A percentile compares a stretch with the other conserved stretches of the same genome.
These are phyloP conservation scores for Thunnus thynnus DNA, from an alignment of 2,113 vertebrate genomes.

Conservation along the genomic window DNA sequence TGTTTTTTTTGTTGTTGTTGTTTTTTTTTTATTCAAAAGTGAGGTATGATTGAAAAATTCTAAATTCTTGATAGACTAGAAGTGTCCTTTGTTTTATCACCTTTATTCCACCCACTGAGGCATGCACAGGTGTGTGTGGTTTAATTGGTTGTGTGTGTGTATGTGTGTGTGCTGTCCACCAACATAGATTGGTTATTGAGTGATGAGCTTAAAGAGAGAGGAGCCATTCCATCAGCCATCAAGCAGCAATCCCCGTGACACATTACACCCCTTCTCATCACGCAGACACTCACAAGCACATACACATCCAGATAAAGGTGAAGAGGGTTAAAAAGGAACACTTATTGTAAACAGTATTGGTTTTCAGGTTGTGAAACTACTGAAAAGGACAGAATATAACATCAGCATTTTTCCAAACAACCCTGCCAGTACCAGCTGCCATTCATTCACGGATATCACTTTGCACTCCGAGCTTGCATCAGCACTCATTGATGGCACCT, in stretches of 20 bases:
- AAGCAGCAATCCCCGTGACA: constrained; percentile 36
- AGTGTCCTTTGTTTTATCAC: background rate
- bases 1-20: too few relatives aligned
- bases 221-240: constrained; percentile 42
- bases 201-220: constrained; percentile 38
- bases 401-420: constrained; percentile 27
- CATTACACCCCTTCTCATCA: constrained; percentile 26
- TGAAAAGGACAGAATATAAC: constrained; percentile 9
- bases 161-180: background rate
- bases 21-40: background rate
- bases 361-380: constrained; percentile 15
- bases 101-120: constrained; percentile 1
- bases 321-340: background rate
- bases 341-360: background rate
- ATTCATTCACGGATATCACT: constrained; percentile 47
- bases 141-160: constrained; percentile 26
- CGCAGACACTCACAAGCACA: background rate
- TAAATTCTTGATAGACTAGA: background rate
- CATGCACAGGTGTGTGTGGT: background rate
- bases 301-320: background rate
- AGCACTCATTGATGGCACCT: constrained; percentile 37
- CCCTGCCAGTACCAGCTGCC: constrained; percentile 35
- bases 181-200: constrained; percentile 36
- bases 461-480: constrained; percentile 51
- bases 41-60: background rate